A percentile compares a stretch with the other conserved stretches of the same genome.
phyloP scores from a whole-genome alignment of 2,888 invertebrate species.

The Chymomyza amoena region DNA sequence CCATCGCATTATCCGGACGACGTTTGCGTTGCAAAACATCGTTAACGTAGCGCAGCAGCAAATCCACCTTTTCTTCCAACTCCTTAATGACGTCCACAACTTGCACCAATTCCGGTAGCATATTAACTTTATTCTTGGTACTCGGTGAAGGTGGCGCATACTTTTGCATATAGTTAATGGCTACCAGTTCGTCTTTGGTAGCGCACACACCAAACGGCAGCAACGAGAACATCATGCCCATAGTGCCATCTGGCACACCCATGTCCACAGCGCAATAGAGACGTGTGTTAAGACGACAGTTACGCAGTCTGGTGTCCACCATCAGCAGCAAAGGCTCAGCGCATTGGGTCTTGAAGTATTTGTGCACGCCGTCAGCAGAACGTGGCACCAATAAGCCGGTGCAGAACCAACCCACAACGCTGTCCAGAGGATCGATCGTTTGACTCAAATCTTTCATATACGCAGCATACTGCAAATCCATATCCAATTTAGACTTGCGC shows the following conservation, averaged over 20 bases:
- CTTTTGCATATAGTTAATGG: slow-evolving; percentile 44
- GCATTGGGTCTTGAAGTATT: slow-evolving; percentile 42
- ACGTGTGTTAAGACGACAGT: slow-evolving; percentile 28
- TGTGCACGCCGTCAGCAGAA: slow-evolving; percentile 36
- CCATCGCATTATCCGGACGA: slow-evolving; percentile 46
- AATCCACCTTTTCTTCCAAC: slow-evolving; percentile 41
- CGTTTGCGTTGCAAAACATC: slow-evolving; percentile 52
- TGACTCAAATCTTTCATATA: slow-evolving; percentile 48
- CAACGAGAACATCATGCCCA: slow-evolving; percentile 46
- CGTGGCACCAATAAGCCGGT: slow-evolving; percentile 43
- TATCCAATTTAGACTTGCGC: slow-evolving; percentile 36
- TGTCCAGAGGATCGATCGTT: slow-evolving; percentile 45
- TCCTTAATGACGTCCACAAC: slow-evolving; percentile 37
- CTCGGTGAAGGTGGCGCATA: slow-evolving; percentile 15
- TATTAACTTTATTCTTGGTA: slow-evolving; percentile 15
- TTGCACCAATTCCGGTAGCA: slow-evolving; percentile 42
- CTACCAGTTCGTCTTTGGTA: slow-evolving; percentile 29
- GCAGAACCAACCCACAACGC: slow-evolving; percentile 54
- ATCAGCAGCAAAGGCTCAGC: slow-evolving; percentile 49
- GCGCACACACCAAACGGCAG: slow-evolving; percentile 36
- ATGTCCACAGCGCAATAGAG: slow-evolving; percentile 43
- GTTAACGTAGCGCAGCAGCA: slow-evolving; percentile 52
- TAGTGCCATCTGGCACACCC: slow-evolving; percentile 56
- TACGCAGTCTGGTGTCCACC: slow-evolving; percentile 41
- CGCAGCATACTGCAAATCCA: slow-evolving; percentile 44